Percentiles rank a stretch among this genome's conserved stretches.
These are phyloP conservation scores for Ptilorrhoa leucosticta DNA, from an alignment of 2,113 vertebrate genomes.

Conservation along the genomic window DNA sequence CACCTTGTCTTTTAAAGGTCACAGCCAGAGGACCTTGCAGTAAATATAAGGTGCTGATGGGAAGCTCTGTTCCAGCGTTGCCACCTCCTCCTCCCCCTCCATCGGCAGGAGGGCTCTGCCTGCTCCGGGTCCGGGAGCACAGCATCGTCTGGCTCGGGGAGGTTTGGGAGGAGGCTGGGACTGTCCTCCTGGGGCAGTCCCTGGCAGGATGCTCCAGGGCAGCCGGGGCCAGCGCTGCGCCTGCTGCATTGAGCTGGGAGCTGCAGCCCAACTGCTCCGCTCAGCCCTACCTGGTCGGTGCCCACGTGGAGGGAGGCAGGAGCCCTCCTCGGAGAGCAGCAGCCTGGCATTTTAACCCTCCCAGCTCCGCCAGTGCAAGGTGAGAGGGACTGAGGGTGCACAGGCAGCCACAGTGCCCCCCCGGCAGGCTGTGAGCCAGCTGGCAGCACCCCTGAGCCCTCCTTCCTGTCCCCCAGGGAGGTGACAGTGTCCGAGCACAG, in stretches of 20 bases:
- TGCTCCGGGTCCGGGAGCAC: neutral
- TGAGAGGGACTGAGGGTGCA: neutral
- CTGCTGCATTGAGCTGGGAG: conserved; percentile 16
- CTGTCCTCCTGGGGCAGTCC: neutral
- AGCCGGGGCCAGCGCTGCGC: neutral
- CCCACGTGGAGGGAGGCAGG: conserved; percentile 30
- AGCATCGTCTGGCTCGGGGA: neutral
- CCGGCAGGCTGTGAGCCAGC: neutral
- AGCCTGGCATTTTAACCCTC: conserved; percentile 39
- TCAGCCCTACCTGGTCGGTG: neutral
- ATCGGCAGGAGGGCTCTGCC: neutral
- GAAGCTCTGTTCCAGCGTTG: neutral
- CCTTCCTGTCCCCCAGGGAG: neutral
- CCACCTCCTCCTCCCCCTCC: conserved; percentile 10
- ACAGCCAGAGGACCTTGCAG: conserved; percentile 57
- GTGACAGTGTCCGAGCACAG: neutral
- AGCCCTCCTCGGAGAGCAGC: neutral
- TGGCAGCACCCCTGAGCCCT: neutral
- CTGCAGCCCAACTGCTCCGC: conserved; percentile 20
- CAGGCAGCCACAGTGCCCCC: neutral
- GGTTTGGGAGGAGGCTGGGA: neutral
- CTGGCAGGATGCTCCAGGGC: neutral
- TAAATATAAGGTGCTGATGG: conserved; percentile 53
- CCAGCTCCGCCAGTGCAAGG: neutral
- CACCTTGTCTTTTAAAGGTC: conserved; percentile 30